Percentiles rank a stretch among this genome's conserved stretches.
phyloP scores from a whole-genome alignment of 2,797 vertebrate genomes.

The Pangasius larnaudii region DNA sequence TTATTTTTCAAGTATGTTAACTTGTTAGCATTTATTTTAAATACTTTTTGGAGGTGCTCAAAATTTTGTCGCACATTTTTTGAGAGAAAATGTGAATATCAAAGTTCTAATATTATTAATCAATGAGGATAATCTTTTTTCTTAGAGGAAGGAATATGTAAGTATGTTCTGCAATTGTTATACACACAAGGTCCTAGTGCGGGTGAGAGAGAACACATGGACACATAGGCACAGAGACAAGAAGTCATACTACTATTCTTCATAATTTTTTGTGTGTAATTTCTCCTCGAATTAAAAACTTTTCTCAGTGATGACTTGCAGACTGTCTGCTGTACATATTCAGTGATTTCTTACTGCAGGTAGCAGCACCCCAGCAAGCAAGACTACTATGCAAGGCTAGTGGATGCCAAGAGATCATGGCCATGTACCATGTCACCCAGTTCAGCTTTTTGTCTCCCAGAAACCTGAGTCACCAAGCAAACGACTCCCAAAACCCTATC shows the following conservation, averaged over 20 bases:
- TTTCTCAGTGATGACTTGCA: neutral
- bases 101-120: neutral
- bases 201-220: neutral
- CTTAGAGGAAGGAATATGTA: neutral
- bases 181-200: neutral
- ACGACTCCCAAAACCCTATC: neutral
- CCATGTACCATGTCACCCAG: neutral
- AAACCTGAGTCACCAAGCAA: neutral
- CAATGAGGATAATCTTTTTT: neutral
- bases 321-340: neutral
- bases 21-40: neutral
- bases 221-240: neutral
- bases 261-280: neutral
- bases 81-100: neutral
- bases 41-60: neutral
- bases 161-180: neutral
- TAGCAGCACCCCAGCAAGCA: slow-evolving; percentile 34
- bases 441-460: neutral
- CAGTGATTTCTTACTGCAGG: neutral
- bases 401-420: slow-evolving; percentile 17
- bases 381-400: slow-evolving; percentile 30
- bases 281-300: neutral
- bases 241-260: neutral
- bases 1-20: no score
- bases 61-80: neutral